Evolutionary conservation across 2,888 invertebrate species (phyloP), one percentile per base, ranked within the genome.

Genomic region (Sminthurinus aureus): DNA sequence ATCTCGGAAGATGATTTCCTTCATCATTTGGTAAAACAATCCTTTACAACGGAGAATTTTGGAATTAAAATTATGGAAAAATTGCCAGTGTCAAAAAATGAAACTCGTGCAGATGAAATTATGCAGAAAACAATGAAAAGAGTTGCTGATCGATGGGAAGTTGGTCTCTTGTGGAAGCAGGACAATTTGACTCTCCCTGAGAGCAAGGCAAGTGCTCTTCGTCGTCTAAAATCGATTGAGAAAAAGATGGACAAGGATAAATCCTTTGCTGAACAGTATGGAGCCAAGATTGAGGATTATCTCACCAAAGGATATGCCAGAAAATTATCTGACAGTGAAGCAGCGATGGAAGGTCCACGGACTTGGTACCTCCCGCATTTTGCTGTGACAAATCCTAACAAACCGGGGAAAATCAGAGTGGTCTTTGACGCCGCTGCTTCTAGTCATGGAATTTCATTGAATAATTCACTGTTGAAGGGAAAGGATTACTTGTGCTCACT

Each of bases 351-450:
- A 3, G 20, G 64, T 13, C 38, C 76, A 38, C n/a, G 71, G 12
- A 82, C 84, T n/a, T 86, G 85, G 84, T 85, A 84, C n/a, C 22
- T 87, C 0, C 85, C 85, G 6, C 86, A 86, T 67, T 84, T 85
- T 81, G 85, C 58, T 0, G 86, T 85, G 9, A 20, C 0, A 13
- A 81, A 82, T 22, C 76, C 76, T 18, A 82, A 82, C 20, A 82
- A 82, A 66, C 84, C 84, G 0, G 83, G 82, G 18, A 86, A 87
- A 58, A 20, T 86, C 0, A 15, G 87, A 0, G 75, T 87, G 0
- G 86, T 87, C 0, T 87, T 87, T 69, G 85, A 86, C 26, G 85
- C 85, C 0, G 82, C 87, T 4, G 85, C 86, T 8, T 81, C 67
- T 26, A 24, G 4, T 24, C 9, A 78, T 22, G 84, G 85, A 2